Evolutionary conservation across 2,113 vertebrate species (phyloP).

Genomic region (Thamnophis sirtalis): DNA sequence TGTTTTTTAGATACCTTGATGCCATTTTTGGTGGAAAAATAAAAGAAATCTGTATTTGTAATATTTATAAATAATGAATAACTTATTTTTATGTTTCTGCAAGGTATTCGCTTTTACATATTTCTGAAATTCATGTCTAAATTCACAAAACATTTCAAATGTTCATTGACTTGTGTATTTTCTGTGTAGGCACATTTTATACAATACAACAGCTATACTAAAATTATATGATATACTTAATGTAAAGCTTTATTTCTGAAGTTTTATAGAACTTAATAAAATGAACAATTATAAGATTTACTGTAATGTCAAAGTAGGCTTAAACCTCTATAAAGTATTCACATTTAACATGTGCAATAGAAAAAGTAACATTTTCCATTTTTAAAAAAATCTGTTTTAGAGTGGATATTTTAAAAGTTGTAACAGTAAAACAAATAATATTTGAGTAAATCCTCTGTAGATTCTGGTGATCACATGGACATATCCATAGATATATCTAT

Average conservation of each 20-base stretch:
- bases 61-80: too few species aligned
- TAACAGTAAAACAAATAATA: neutral
- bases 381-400: neutral
- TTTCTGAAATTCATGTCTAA: neutral
- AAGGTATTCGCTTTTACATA: neutral
- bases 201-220: slow-evolving; percentile 25
- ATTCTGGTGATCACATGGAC: neutral
- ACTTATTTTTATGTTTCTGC: too few species aligned
- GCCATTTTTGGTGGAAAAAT: neutral
- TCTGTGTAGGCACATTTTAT: slow-evolving; percentile 10
- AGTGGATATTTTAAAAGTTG: neutral
- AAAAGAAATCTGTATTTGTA: neutral
- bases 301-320: slow-evolving; percentile 20
- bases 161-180: neutral
- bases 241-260: slow-evolving; percentile 28
- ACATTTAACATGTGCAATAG: slow-evolving; percentile 19
- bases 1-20: neutral
- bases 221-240: slow-evolving; percentile 22
- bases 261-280: slow-evolving; percentile 22
- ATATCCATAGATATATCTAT: too few species aligned
- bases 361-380: neutral
- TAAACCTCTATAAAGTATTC: slow-evolving; percentile 24
- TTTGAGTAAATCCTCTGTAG: neutral
- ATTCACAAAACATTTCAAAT: neutral
- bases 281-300: slow-evolving; percentile 5